These are phyloP conservation scores for Cephus pulcher DNA, from an alignment of 2,888 invertebrate genomes.

Conservation along the genomic window DNA sequence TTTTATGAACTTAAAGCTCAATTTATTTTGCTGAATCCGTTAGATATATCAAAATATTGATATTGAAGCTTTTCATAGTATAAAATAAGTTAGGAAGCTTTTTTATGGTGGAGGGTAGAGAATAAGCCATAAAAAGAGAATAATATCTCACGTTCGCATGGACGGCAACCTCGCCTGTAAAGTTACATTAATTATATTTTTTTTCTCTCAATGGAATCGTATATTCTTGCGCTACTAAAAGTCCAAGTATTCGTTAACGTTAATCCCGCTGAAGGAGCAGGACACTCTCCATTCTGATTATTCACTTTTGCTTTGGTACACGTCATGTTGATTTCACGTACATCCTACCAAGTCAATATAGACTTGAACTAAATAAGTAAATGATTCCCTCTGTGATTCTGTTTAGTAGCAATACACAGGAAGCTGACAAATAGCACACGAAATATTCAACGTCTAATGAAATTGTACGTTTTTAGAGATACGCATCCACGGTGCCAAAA, in stretches of 20 bases:
- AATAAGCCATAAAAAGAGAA: background rate
- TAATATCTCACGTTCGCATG: background rate
- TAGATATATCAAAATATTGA: background rate
- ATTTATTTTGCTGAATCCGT: background rate
- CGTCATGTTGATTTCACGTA: background rate
- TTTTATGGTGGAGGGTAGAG: background rate
- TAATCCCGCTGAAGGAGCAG: background rate
- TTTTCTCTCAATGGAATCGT: background rate
- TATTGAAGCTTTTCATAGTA: background rate
- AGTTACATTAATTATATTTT: background rate
- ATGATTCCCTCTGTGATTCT: conserved; percentile 49
- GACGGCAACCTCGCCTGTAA: background rate
- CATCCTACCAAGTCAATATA: background rate
- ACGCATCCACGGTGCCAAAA: background rate
- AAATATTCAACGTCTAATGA: too few relatives aligned
- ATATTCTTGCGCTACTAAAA: background rate
- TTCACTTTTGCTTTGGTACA: background rate
- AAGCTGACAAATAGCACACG: background rate
- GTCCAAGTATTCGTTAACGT: background rate
- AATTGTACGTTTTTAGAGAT: background rate
- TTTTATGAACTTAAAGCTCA: too few relatives aligned
- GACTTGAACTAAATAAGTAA: conserved; percentile 26
- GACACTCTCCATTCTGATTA: background rate
- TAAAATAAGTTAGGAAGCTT: background rate
- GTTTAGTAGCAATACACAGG: background rate